Evolutionary conservation across 2,113 vertebrate species (phyloP).

Genomic region (Melierax canorus): DNA sequence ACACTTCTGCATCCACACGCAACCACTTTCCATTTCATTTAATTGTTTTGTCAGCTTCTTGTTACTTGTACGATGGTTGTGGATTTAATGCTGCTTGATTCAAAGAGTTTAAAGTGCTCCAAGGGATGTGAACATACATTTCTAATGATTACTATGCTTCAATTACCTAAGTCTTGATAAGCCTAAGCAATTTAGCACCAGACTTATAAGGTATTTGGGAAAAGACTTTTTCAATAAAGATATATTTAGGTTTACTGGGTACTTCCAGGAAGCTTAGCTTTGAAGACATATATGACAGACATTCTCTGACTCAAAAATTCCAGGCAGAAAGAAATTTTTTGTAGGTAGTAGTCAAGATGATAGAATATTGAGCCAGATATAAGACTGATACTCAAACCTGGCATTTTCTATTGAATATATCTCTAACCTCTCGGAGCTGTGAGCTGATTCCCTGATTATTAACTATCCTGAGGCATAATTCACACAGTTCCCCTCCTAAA

Average conservation of each 20-base stretch:
- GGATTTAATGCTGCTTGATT: accelerated
- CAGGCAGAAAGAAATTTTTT: not conserved
- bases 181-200: not conserved
- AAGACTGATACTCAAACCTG: not conserved
- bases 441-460: not conserved
- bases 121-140: not conserved
- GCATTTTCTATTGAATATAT: not conserved
- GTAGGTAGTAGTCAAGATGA: not conserved
- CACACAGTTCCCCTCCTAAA: not conserved
- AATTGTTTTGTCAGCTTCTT: not conserved
- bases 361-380: not conserved
- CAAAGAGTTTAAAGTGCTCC: not conserved
- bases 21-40: not conserved
- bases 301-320: not conserved
- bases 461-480: not conserved
- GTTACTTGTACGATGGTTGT: accelerated
- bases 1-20: not conserved
- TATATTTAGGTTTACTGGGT: not conserved
- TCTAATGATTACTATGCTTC: not conserved
- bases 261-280: not conserved
- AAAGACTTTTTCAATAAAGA: not conserved
- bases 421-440: not conserved
- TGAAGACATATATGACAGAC: not conserved
- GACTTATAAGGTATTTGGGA: not conserved
- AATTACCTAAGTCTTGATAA: not conserved